A percentile compares a stretch with the other conserved stretches of the same genome.
Conservation (phyloP, 2,888 invertebrate genomes). For the Scotopteryx bipunctaria region DNA sequence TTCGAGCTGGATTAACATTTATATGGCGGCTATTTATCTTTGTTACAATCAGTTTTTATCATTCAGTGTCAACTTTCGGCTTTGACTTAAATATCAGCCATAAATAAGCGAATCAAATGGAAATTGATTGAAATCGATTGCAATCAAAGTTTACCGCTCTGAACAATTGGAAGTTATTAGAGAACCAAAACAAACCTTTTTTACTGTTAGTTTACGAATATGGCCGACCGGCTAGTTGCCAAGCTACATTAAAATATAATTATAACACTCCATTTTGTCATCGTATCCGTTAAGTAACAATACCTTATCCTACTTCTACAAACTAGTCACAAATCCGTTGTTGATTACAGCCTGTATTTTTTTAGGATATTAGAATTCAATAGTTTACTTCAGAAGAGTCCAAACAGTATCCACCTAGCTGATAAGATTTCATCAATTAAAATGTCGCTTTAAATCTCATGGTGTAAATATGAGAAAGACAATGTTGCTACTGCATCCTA, state of each 20-base stretch:
- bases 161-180: not conserved
- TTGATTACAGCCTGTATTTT: constrained; percentile 76
- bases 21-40: no score
- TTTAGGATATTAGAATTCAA: constrained; percentile 53
- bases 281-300: constrained; percentile 71
- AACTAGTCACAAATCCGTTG: constrained; percentile 80
- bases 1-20: no score
- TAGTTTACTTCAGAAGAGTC: constrained; percentile 25
- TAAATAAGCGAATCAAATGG: no score
- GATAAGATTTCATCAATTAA: not conserved
- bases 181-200: not conserved
- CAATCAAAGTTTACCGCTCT: no score
- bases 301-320: constrained; percentile 58
- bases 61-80: no score
- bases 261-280: constrained; percentile 63
- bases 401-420: not conserved
- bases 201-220: not conserved
- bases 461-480: no score
- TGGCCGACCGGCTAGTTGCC: constrained; percentile 17
- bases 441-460: not conserved
- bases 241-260: constrained; percentile 19
- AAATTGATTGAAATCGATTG: no score
- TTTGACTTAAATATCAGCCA: no score
- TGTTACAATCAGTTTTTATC: no score
- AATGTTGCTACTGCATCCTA: no score